These are phyloP conservation scores for Cisticola juncidis DNA, from an alignment of 2,113 vertebrate genomes.

Conservation along the genomic window DNA sequence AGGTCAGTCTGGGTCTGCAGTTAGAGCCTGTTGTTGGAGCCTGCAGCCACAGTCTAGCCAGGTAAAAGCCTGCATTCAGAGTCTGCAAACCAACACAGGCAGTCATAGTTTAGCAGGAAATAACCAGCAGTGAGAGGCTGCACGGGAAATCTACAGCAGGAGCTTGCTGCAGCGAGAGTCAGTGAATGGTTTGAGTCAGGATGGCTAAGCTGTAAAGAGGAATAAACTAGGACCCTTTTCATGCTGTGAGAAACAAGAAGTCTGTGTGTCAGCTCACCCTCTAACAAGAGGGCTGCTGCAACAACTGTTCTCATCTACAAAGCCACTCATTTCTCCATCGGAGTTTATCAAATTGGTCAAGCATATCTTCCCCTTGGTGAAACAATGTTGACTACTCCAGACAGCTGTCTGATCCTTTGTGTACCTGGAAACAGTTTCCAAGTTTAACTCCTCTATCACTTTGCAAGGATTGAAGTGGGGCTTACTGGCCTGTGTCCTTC, in stretches of 20 bases:
- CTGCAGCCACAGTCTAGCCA: not conserved
- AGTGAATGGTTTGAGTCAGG: not conserved
- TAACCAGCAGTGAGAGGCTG: not conserved
- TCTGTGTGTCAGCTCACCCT: not conserved
- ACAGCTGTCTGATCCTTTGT: not conserved
- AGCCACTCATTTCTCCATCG: not conserved
- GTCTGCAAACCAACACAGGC: not conserved
- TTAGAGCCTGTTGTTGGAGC: not conserved
- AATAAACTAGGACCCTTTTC: not conserved
- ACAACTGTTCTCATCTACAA: not conserved
- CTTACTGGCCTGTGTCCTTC: not conserved
- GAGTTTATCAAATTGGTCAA: not conserved
- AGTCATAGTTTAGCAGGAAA: not conserved
- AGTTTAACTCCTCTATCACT: not conserved
- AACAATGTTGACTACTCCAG: not conserved
- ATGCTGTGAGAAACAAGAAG: not conserved
- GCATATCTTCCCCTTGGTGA: rapidly evolving
- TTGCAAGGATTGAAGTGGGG: not conserved
- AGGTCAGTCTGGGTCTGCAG: not conserved
- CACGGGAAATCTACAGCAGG: not conserved
- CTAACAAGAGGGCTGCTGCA: not conserved
- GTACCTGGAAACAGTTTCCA: not conserved
- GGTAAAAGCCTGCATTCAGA: not conserved
- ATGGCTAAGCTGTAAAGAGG: not conserved
- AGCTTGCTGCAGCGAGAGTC: not conserved